Evolutionary conservation across 2,113 vertebrate genomes (phyloP), one percentile per base, ranked within the genome.

Genomic region (Cephalophus harveyi): DNA sequence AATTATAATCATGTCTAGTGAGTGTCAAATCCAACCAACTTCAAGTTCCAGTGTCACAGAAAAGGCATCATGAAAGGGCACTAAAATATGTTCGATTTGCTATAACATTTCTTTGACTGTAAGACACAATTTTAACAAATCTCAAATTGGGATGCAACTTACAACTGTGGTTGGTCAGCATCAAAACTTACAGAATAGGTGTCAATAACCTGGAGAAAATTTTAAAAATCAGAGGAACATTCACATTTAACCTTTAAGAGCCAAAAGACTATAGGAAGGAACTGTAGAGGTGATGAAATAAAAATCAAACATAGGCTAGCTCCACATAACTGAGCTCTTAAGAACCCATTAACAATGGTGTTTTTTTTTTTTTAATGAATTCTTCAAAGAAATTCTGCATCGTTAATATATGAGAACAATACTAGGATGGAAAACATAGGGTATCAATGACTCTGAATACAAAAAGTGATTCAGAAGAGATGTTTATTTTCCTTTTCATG

Each of bases 401-500:
- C 30, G 25, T 30, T 62, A 83, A 64, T n/a, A 15, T 87, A 81
- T 3, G 6, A 89, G 40, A 78, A 91, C 55, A 92, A 71, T 60
- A 79, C 15, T n/a, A 9, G 64, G n/a, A 85, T 2, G 16, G 60
- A 57, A 9, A 40, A 91, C 84, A 50, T 8, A 59, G 27, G 19
- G 1, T n/a, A 67, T 60, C 3, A 71, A 78, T 52, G 11, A 81
- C 14, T 84, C 16, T 67, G 30, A 93, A 43, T 33, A 83, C 10
- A 86, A 90, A 89, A 79, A 92, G 33, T 79, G 43, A 95, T 50
- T 93, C 90, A 93, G 57, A 92, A 96, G 48, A 57, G 36, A 90
- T 64, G 16, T 78, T 83, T 50, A 36, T 87, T 64, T 91, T 76
- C 54, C 74, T 94, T 91, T 91, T 64, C 40, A 64, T 46, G 25